These are phyloP conservation scores for Erythrocercus mccallii DNA, from an alignment of 2,113 vertebrate genomes.

Conservation along the genomic window DNA sequence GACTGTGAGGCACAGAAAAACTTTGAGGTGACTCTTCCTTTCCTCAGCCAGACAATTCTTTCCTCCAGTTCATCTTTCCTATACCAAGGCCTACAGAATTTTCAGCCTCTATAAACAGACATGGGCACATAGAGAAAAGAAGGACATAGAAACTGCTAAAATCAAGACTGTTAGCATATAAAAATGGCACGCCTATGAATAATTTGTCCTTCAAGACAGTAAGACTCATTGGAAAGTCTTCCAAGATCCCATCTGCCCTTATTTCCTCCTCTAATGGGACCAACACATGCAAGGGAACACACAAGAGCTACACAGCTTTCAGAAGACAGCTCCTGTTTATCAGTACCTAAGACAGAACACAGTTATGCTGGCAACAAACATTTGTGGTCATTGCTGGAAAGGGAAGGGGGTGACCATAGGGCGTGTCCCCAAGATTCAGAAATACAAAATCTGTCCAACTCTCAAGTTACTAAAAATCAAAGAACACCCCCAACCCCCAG, in stretches of 20 bases:
- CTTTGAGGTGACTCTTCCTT: not conserved
- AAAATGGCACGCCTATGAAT: rapidly evolving
- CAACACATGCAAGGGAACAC: not conserved
- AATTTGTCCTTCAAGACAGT: not conserved
- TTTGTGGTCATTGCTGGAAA: not conserved
- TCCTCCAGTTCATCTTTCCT: not conserved
- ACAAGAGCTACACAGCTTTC: not conserved
- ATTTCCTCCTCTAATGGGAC: not conserved
- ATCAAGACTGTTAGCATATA: not conserved
- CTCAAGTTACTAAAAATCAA: not conserved
- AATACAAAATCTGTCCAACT: not conserved
- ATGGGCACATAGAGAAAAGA: rapidly evolving
- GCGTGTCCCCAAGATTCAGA: not conserved
- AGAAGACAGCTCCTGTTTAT: not conserved
- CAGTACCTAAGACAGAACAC: not conserved
- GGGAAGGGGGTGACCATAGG: not conserved
- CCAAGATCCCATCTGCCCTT: not conserved
- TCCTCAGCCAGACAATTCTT: not conserved
- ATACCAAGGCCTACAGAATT: not conserved
- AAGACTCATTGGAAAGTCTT: not conserved
- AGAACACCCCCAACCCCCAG: rapidly evolving
- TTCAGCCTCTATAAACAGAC: not conserved
- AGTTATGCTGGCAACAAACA: not conserved
- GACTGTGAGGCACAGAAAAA: not conserved
- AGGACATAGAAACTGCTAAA: not conserved